Conservation (phyloP, 2,888 invertebrate species). For the Lasiommata megera region DNA sequence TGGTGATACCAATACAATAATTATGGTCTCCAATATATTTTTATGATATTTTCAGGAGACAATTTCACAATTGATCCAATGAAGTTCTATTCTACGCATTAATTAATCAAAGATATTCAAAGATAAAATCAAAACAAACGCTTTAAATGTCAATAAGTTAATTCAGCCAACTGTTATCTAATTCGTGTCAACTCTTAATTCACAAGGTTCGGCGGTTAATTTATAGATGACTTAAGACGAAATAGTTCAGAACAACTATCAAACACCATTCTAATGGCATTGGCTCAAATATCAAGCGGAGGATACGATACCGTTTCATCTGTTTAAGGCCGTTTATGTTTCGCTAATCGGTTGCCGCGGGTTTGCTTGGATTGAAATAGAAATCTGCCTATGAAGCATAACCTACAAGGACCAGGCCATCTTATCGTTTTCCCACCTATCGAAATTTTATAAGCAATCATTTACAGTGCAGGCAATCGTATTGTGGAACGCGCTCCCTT, state of each 20-base stretch:
- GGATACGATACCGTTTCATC: conserved; percentile 28
- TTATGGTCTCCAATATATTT: too few relatives aligned
- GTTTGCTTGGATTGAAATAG: not conserved
- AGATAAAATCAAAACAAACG: conserved; percentile 10
- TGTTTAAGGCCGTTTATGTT: conserved; percentile 5
- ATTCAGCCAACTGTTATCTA: not conserved
- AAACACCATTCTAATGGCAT: conserved; percentile 52
- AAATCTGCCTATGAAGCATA: not conserved
- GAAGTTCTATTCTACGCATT: too few relatives aligned
- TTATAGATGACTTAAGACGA: conserved; percentile 24
- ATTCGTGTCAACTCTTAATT: conserved; percentile 8
- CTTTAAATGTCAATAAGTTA: not conserved
- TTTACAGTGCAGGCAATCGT: too few relatives aligned
- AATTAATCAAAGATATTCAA: not conserved
- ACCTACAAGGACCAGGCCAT: too few relatives aligned
- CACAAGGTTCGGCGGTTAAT: conserved; percentile 20
- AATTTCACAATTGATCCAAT: too few relatives aligned
- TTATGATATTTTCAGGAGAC: too few relatives aligned
- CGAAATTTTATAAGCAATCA: too few relatives aligned
- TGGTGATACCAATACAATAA: too few relatives aligned
- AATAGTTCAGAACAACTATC: conserved; percentile 37
- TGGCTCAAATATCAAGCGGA: conserved; percentile 46
- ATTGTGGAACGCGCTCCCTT: too few relatives aligned
- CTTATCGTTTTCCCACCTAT: too few relatives aligned
- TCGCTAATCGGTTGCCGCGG: not conserved